A percentile compares a stretch with the other conserved stretches of the same genome.
Conservation (phyloP, 1,140 invertebrate genomes). For the Vanessa atalanta region DNA sequence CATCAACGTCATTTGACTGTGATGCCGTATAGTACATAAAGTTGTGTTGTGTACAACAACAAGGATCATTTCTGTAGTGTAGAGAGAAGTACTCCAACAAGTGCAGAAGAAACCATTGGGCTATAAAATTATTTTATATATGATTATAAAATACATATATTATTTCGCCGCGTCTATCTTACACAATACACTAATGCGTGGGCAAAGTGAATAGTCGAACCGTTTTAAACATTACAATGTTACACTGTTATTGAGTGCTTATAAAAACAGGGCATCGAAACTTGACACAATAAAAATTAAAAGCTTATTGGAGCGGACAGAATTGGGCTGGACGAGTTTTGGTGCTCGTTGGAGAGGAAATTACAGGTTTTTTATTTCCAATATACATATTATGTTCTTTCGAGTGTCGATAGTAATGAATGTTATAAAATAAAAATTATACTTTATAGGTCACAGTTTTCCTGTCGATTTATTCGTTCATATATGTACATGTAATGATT, state of each 20-base stretch:
- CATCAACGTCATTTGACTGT: neutral
- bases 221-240: constrained; percentile 2
- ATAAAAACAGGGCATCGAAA: constrained; percentile 38
- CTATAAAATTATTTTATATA: neutral
- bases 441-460: no score
- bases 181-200: constrained; percentile 9
- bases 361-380: constrained; percentile 1
- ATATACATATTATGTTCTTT: constrained; percentile 1
- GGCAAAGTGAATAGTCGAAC: neutral
- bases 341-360: constrained; percentile 11
- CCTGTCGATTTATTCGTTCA: no score
- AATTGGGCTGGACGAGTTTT: constrained; percentile 32
- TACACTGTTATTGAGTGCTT: neutral
- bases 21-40: neutral
- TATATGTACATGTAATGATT: no score
- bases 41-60: no score
- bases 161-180: neutral
- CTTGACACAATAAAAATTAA: constrained; percentile 43
- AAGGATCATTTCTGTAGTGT: neutral
- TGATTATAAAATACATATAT: neutral
- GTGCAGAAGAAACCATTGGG: neutral
- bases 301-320: constrained; percentile 34
- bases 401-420: neutral
- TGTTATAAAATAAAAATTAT: no score
- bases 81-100: neutral